Evolutionary conservation across 2,113 vertebrate species (phyloP).

Genomic region (Mixornis gularis): DNA sequence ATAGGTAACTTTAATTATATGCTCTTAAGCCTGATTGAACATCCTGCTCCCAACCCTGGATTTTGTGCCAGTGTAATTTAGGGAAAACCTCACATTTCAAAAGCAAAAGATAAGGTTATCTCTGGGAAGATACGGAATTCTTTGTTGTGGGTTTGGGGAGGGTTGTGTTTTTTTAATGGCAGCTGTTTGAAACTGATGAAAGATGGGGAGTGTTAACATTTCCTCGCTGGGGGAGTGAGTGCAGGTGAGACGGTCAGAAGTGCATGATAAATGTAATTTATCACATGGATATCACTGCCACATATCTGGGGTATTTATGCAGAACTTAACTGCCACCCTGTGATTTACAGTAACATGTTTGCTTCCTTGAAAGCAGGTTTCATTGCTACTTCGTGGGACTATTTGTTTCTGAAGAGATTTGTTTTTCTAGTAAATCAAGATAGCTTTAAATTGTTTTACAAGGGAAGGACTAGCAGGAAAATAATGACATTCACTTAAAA

Average conservation of each 20-base stretch:
- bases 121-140: slow-evolving; percentile 15
- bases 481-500: not conserved
- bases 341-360: not conserved
- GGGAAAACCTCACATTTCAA: slow-evolving; percentile 15
- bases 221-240: not conserved
- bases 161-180: not conserved
- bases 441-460: not conserved
- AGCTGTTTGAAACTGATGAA: slow-evolving; percentile 44
- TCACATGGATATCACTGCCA: not conserved
- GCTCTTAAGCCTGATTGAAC: not conserved
- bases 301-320: not conserved
- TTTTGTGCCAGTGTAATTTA: not conserved
- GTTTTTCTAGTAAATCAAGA: not conserved
- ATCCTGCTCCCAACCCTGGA: not conserved
- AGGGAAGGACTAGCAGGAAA: not conserved
- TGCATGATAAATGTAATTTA: not conserved
- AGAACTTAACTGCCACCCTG: not conserved
- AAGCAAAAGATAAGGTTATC: slow-evolving; percentile 42
- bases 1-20: not conserved
- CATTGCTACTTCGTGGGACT: not conserved
- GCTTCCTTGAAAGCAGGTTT: slow-evolving; percentile 31
- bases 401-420: not conserved
- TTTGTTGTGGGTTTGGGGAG: slow-evolving; percentile 5
- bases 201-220: slow-evolving; percentile 33
- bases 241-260: slow-evolving; percentile 41